Evolutionary conservation across 2,888 invertebrate species (phyloP).

Genomic region (Nectonema munidae): DNA sequence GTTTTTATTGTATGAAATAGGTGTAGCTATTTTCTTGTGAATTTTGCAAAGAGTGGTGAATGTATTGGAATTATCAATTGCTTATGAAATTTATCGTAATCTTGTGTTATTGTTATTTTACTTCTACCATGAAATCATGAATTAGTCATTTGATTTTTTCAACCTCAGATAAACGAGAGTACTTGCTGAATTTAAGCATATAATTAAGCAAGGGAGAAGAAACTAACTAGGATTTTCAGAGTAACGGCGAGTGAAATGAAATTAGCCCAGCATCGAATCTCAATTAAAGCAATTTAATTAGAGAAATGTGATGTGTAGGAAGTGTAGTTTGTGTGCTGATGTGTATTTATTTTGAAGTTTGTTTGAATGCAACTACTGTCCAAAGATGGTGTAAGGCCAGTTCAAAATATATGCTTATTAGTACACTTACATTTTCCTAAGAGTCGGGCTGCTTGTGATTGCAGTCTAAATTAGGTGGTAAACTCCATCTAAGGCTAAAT

Average conservation of each 20-base stretch:
- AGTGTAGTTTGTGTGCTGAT: constrained; percentile 15
- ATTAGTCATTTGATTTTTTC: constrained; percentile 13
- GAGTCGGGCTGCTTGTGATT: constrained; percentile 33
- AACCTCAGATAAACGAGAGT: constrained; percentile 24
- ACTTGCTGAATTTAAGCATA: constrained; percentile 33
- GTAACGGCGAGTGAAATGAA: constrained; percentile 34
- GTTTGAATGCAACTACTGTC: constrained; percentile 18
- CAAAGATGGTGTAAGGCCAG: constrained; percentile 25
- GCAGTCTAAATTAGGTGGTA: constrained; percentile 33
- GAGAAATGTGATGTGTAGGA: constrained; percentile 31
- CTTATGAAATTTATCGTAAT: too few relatives aligned
- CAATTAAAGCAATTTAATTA: constrained; percentile 21
- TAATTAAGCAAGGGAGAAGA: constrained; percentile 38
- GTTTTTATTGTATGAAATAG: too few relatives aligned
- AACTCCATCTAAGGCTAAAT: constrained; percentile 31
- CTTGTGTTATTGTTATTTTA: too few relatives aligned
- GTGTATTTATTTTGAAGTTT: constrained; percentile 17
- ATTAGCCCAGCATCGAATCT: constrained; percentile 32
- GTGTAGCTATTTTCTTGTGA: too few relatives aligned
- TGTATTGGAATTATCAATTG: too few relatives aligned
- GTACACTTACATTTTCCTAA: constrained; percentile 22
- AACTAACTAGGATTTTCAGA: constrained; percentile 33
- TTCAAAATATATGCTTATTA: constrained; percentile 18
- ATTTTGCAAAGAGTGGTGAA: too few relatives aligned
- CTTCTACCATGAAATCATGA: background rate